Evolutionary conservation across 2,888 invertebrate species (phyloP).

Genomic region (Pterostichus niger): DNA sequence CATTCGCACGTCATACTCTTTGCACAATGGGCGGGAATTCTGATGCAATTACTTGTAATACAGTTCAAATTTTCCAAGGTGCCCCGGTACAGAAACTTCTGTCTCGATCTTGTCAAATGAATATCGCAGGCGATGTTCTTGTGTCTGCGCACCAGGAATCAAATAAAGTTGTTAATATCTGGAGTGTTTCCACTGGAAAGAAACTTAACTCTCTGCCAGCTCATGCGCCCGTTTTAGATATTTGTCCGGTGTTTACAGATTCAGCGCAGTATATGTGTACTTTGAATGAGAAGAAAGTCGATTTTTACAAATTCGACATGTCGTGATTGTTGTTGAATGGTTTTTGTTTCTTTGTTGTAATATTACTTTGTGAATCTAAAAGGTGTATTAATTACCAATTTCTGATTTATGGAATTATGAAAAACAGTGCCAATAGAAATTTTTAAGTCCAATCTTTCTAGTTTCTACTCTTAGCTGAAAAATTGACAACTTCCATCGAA

Average conservation of each 20-base stretch:
- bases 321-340: conserved; percentile 31
- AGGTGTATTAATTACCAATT: background rate
- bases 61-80: conserved; percentile 83
- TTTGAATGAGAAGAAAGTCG: conserved; percentile 83
- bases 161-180: conserved; percentile 82
- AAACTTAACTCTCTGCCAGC: conserved; percentile 81
- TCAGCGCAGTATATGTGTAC: conserved; percentile 81
- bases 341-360: background rate
- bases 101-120: conserved; percentile 82
- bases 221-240: conserved; percentile 84
- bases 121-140: conserved; percentile 80
- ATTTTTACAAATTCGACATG: conserved; percentile 80
- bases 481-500: no score
- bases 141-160: conserved; percentile 89
- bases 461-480: no score
- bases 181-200: conserved; percentile 81
- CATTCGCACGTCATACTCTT: conserved; percentile 80
- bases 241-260: conserved; percentile 80
- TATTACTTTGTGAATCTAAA: no score
- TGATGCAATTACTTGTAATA: conserved; percentile 79
- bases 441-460: no score
- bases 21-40: conserved; percentile 78
- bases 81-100: conserved; percentile 84
- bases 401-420: no score
- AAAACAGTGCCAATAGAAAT: no score